Evolutionary conservation across 2,113 vertebrate species (phyloP).

Genomic region (Heterochromis multidens): DNA sequence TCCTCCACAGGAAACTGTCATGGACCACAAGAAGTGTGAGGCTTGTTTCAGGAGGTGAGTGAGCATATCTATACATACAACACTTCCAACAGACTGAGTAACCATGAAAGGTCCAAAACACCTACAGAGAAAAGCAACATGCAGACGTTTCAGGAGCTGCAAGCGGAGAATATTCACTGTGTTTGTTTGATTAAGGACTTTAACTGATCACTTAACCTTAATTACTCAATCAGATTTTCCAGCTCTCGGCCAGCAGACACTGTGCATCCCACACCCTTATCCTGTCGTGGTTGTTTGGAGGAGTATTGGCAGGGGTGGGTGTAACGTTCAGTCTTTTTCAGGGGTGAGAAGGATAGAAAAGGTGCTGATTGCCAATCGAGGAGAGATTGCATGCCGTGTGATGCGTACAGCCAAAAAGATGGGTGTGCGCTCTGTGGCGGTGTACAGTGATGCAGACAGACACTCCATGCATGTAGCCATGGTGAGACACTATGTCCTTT

Average conservation of each 20-base stretch:
- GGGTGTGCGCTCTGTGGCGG: conserved; percentile 92
- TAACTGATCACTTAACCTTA: not conserved
- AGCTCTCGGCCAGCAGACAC: not conserved
- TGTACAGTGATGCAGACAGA: conserved; percentile 93
- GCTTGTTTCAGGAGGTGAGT: conserved; percentile 73
- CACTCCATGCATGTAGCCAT: conserved; percentile 94
- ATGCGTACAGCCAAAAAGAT: conserved; percentile 94
- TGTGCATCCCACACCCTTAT: not conserved
- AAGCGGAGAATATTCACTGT: not conserved
- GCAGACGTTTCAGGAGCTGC: not conserved
- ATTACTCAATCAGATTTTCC: too few species aligned
- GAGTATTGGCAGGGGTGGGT: too few species aligned
- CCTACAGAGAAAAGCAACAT: not conserved
- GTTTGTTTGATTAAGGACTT: not conserved
- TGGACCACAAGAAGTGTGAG: conserved; percentile 71
- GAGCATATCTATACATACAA: not conserved
- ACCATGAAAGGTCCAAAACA: not conserved
- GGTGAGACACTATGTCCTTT: conserved; percentile 72
- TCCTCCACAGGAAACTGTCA: conserved; percentile 64
- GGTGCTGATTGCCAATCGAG: conserved; percentile 92
- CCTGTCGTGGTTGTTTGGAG: not conserved
- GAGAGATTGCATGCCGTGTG: conserved; percentile 96
- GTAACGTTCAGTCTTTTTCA: conserved; percentile 60
- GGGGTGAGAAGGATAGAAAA: conserved; percentile 84
- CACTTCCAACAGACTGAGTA: not conserved